Evolutionary conservation across 1,140 invertebrate genomes (phyloP), one percentile per base, ranked within the genome.

Genomic region (Harlomillsia oculata): DNA sequence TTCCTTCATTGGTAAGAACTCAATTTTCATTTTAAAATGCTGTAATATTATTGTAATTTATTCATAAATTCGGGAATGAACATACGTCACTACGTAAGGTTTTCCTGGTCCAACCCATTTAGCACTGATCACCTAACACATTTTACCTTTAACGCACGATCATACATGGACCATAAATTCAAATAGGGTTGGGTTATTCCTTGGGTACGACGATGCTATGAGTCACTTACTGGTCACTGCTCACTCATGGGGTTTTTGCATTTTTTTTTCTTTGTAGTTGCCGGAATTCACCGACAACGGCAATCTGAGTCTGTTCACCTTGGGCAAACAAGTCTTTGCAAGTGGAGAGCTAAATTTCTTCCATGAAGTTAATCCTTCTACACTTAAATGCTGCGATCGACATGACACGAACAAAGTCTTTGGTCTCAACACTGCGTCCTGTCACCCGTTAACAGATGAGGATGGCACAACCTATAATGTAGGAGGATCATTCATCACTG

Each of bases 211-310:
- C 18, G 18, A 21, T 21, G 18, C 9, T 30, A 11, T 30, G 8
- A 30, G n/a, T n/a, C n/a, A n/a, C n/a, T n/a, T n/a, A n/a, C n/a
- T n/a, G n/a, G n/a, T n/a, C n/a, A n/a, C n/a, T n/a, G n/a, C n/a
- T n/a, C n/a, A n/a, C n/a, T n/a, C n/a, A n/a, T n/a, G n/a, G n/a
- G n/a, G n/a, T 18, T 39, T 23, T 16, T 8, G 18, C 5, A 14
- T 25, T 30, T 37, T 20, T 8, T 34, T 43, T 1, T 62, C 56
- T 26, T 55, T 67, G 46, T 54, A 53, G 14, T 55, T 57, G 53
- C 16, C 69, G 29, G 71, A 73, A 40, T 51, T 74, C 18, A 74
- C 71, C 5, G 75, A 76, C 59, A 76, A 76, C 64, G 66, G 53
- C 14, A 64, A 67, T 49, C 66, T 68, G 2, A 71, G 69, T 54